Percentiles rank a stretch among this genome's conserved stretches.
These are phyloP conservation scores for Caenorhabditis sp. DNA, from an alignment of 2,888 invertebrate genomes.

Conservation along the genomic window DNA sequence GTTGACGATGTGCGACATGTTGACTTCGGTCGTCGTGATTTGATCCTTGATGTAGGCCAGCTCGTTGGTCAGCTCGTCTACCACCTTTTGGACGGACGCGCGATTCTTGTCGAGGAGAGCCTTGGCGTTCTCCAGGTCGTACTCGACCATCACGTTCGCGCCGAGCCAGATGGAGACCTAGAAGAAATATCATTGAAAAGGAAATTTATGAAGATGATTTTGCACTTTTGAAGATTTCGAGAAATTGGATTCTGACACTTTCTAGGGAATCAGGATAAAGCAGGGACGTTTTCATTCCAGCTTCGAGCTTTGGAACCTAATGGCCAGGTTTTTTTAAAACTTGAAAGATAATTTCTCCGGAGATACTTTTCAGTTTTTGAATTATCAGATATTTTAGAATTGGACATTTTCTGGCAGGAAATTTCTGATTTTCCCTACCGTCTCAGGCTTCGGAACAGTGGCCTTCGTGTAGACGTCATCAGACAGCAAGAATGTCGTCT, in stretches of 20 bases:
- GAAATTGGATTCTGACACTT: too few species aligned
- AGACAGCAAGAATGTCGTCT: slow-evolving; percentile 74
- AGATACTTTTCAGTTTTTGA: too few species aligned
- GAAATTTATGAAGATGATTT: too few species aligned
- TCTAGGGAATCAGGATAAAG: too few species aligned
- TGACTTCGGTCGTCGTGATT: slow-evolving; percentile 96
- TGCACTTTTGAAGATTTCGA: too few species aligned
- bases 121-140: slow-evolving; percentile 79
- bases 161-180: slow-evolving; percentile 78
- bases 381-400: neutral
- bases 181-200: slow-evolving; percentile 22
- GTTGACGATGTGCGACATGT: slow-evolving; percentile 98
- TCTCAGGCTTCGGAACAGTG: slow-evolving; percentile 72
- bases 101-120: slow-evolving; percentile 75
- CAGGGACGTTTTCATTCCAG: too few species aligned
- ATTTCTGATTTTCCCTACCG: neutral
- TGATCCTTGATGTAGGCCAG: slow-evolving; percentile 96
- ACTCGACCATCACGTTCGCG: slow-evolving; percentile 82
- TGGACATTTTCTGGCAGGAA: neutral
- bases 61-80: slow-evolving; percentile 89
- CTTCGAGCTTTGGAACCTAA: too few species aligned
- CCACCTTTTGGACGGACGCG: slow-evolving; percentile 62
- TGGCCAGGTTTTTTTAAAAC: too few species aligned
- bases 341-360: too few species aligned
- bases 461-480: slow-evolving; percentile 78